Evolutionary conservation across 2,797 vertebrate genomes (phyloP).

Genomic region (Hyperoplus immaculatus): DNA sequence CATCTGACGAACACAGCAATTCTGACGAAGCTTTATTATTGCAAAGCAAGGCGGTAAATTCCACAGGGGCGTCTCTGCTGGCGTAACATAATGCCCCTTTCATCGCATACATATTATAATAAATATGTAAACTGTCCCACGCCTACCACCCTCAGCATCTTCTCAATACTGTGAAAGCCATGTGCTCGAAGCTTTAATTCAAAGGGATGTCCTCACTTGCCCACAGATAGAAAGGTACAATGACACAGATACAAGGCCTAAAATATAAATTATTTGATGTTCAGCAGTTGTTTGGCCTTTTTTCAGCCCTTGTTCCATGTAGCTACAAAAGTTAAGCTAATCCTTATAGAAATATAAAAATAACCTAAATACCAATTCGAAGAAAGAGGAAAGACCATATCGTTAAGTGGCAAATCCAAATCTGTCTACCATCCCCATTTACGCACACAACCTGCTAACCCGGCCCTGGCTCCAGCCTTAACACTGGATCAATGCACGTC

Average conservation of each 20-base stretch:
- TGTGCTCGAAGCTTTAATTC: slow-evolving; percentile 37
- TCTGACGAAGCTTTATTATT: slow-evolving; percentile 51
- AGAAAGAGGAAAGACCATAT: slow-evolving; percentile 40
- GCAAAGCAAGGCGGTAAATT: slow-evolving; percentile 46
- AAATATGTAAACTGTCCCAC: slow-evolving; percentile 59
- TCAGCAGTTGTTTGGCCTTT: slow-evolving; percentile 17
- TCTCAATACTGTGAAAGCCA: slow-evolving; percentile 38
- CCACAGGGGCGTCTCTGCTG: slow-evolving; percentile 48
- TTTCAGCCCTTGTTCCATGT: slow-evolving; percentile 12
- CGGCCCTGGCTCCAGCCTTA: slow-evolving; percentile 54
- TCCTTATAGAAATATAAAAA: slow-evolving; percentile 37
- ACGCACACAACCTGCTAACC: slow-evolving; percentile 54
- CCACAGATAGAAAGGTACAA: slow-evolving; percentile 20
- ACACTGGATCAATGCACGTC: slow-evolving; percentile 74
- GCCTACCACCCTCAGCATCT: slow-evolving; percentile 33
- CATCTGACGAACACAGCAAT: slow-evolving; percentile 44
- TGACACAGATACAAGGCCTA: slow-evolving; percentile 20
- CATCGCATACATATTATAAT: slow-evolving; percentile 51
- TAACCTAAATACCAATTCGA: slow-evolving; percentile 14
- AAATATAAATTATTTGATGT: not conserved
- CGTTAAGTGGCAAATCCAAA: slow-evolving; percentile 42
- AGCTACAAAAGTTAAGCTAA: slow-evolving; percentile 29
- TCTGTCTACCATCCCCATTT: slow-evolving; percentile 34
- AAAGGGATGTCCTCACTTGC: slow-evolving; percentile 30
- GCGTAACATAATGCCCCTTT: slow-evolving; percentile 54